These are phyloP conservation scores for Hycleus cichorii DNA, from an alignment of 1,140 invertebrate species.

Conservation along the genomic window DNA sequence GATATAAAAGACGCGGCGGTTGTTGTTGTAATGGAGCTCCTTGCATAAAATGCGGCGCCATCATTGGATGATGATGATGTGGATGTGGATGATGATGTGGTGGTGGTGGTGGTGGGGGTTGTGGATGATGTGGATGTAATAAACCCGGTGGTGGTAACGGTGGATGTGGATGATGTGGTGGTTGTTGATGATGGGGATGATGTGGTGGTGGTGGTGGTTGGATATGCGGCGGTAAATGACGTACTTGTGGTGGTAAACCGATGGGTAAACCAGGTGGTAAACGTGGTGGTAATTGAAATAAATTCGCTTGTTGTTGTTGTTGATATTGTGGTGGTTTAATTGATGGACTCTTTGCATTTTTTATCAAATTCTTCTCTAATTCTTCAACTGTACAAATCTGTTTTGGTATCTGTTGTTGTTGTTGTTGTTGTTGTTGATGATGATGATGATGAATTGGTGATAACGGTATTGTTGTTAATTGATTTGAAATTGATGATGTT, in stretches of 20 bases:
- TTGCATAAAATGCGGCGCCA: slow-evolving; percentile 38
- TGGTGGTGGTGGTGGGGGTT: slow-evolving; percentile 27
- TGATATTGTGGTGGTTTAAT: slow-evolving; percentile 11
- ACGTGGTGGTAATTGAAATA: slow-evolving; percentile 19
- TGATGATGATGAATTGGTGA: slow-evolving; percentile 7
- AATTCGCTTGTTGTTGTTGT: not conserved
- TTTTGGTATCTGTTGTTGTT: slow-evolving; percentile 13
- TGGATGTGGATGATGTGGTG: slow-evolving; percentile 23
- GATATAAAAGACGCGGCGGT: slow-evolving; percentile 9
- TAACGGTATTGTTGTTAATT: not conserved
- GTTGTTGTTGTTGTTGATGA: too few relatives aligned
- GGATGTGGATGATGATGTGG: slow-evolving; percentile 27
- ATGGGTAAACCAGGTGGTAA: slow-evolving; percentile 33
- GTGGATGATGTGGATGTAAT: slow-evolving; percentile 32
- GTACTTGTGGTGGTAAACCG: slow-evolving; percentile 32
- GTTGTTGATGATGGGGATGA: slow-evolving; percentile 23
- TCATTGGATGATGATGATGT: slow-evolving; percentile 10
- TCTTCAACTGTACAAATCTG: slow-evolving; percentile 52
- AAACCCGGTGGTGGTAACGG: slow-evolving; percentile 38
- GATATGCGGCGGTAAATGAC: slow-evolving; percentile 27
- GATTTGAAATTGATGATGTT: too few relatives aligned
- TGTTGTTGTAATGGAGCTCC: slow-evolving; percentile 19
- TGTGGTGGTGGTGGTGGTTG: slow-evolving; percentile 28
- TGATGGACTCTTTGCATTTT: slow-evolving; percentile 27
- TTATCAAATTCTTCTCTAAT: slow-evolving; percentile 44